Evolutionary conservation across 2,113 vertebrate species (phyloP), one percentile per base, ranked within the genome.

Genomic region (Lophochroa leadbeateri): DNA sequence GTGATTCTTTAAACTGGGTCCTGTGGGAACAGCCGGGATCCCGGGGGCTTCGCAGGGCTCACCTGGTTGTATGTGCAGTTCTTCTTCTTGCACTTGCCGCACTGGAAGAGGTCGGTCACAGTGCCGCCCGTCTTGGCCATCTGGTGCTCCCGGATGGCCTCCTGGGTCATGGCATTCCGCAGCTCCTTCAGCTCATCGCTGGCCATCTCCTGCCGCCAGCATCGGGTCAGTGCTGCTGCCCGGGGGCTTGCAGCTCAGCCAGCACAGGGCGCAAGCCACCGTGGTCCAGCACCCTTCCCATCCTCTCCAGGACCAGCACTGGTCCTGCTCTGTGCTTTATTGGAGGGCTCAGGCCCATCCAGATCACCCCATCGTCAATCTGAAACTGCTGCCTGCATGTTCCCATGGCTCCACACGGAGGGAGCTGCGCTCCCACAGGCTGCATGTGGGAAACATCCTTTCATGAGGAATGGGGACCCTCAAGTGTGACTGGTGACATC

Each of bases 21-120:
- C 21, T 35, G 20, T 6, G 17, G 25, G 43, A 14, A 2, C 41
- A 19, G 46, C 12, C 10, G 4, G 20, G 12, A 6, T 20, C 7
- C 28, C 2, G 2, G 25, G 44, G 13, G 8, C 0, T 37, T 4
- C 7, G 3, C 2, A 7, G 61, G 94, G 44, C 98, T 97, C 88
- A 98, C 98, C 98, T 99, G 98, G 95, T 98, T 99, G 80, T 99
- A 99, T 5, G 98, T 99, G 95, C 99, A 99, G 92, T 99, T 99
- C 98, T 98, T 99, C 98, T 99, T 99, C 98, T 94, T 99, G 98
- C 99, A 99, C 81, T 99, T 99, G 95, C 98, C 96, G 13, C 99
- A 99, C 97, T 99, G 99, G 97, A 99, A 37, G 37, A 37, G 37
- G 37, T 37, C 37, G 37, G 37, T 37, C 9, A 37, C 37, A 37